These are phyloP conservation scores for Apamea epomidion DNA, from an alignment of 2,888 invertebrate genomes.

Conservation along the genomic window DNA sequence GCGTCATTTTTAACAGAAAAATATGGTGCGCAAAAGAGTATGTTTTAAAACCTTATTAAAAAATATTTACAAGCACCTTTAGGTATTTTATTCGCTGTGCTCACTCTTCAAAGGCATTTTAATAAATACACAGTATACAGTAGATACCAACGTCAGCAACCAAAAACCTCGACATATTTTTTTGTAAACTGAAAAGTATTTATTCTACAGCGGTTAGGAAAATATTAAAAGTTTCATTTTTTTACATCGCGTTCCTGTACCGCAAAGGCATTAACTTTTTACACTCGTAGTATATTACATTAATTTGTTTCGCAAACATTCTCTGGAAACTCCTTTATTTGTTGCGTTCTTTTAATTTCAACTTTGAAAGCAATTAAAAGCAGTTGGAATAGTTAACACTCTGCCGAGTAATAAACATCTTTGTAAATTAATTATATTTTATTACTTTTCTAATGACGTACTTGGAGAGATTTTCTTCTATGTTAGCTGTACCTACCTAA, in stretches of 20 bases:
- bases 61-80: neutral
- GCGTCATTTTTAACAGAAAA: neutral
- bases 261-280: constrained; percentile 54
- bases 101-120: neutral
- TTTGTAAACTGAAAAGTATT: constrained; percentile 19
- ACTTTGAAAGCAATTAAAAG: constrained; percentile 62
- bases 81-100: neutral
- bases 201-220: constrained; percentile 15
- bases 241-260: constrained; percentile 33
- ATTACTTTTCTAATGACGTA: neutral
- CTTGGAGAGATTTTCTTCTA: neutral
- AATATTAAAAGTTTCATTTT: constrained; percentile 45
- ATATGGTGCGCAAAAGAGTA: neutral
- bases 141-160: neutral
- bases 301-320: constrained; percentile 72
- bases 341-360: constrained; percentile 63
- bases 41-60: neutral
- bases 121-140: neutral
- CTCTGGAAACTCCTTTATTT: constrained; percentile 44
- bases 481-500: neutral
- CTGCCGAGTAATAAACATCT: neutral
- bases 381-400: constrained; percentile 32
- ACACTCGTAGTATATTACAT: constrained; percentile 69
- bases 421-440: constrained; percentile 23
- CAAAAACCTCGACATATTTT: neutral